A percentile compares a stretch with the other conserved stretches of the same genome.
Evolutionary conservation across 2,797 vertebrate genomes (phyloP).

Genomic region (Furcifer pardalis): DNA sequence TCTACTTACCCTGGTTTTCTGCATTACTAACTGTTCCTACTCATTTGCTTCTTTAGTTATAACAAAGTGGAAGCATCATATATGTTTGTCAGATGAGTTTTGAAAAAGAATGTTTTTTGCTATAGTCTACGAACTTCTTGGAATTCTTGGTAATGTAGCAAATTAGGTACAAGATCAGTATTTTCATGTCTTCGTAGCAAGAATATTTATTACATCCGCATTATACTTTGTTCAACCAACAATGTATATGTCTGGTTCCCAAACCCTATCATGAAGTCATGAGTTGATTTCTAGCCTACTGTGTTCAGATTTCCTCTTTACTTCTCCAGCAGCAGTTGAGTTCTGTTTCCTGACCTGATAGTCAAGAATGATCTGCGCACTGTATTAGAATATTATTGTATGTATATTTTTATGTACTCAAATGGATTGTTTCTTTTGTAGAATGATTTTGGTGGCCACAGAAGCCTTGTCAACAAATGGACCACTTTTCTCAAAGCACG

Average conservation of each 20-base stretch:
- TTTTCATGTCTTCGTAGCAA: neutral
- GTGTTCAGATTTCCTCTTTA: neutral
- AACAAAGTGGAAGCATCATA: no score
- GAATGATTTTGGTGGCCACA: slow-evolving; percentile 97
- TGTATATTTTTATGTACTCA: neutral
- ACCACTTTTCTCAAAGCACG: slow-evolving; percentile 98
- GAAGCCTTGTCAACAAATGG: slow-evolving; percentile 98
- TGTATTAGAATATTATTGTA: neutral
- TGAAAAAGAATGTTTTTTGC: no score
- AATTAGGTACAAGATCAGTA: neutral
- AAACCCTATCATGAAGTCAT: neutral
- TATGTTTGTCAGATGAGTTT: no score
- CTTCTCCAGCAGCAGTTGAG: neutral
- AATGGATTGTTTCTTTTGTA: slow-evolving; percentile 63
- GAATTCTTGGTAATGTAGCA: neutral
- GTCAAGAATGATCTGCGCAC: neutral
- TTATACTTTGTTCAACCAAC: neutral
- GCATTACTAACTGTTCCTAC: no score
- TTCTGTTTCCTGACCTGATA: neutral
- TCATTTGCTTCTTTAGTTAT: no score
- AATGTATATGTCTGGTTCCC: neutral
- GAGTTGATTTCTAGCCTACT: neutral
- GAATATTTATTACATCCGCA: neutral
- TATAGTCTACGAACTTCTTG: no score
- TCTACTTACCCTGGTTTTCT: no score